phyloP scores from a whole-genome alignment of 2,113 vertebrate species.

The Eurypyga helias region DNA sequence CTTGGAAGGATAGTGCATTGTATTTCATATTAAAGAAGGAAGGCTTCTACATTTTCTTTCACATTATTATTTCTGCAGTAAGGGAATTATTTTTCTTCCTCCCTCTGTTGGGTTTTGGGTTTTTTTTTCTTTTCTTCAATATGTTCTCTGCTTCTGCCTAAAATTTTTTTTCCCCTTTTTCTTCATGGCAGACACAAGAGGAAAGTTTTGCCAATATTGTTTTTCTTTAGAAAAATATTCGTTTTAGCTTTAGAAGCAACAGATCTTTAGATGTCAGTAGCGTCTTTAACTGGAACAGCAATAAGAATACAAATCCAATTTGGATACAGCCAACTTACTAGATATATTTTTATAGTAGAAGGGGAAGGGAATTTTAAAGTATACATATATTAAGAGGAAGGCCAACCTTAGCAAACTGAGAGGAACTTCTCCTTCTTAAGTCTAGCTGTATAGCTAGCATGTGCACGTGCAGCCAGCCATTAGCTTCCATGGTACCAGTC shows the following conservation, averaged over 20 bases:
- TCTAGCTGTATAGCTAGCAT: neutral
- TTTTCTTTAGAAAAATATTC: too few relatives aligned
- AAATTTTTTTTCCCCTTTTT: neutral
- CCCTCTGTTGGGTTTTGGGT: neutral
- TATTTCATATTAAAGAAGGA: neutral
- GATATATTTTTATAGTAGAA: neutral
- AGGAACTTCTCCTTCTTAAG: neutral
- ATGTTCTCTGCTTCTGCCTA: neutral
- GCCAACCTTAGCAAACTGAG: neutral
- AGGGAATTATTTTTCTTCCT: neutral
- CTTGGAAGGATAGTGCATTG: neutral
- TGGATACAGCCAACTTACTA: neutral
- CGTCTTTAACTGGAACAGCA: neutral
- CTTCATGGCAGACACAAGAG: neutral
- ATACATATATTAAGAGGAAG: neutral
- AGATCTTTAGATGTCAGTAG: neutral
- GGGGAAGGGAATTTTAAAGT: neutral
- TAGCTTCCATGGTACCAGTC: neutral
- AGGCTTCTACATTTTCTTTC: neutral
- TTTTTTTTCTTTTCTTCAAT: neutral
- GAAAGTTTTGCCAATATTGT: neutral
- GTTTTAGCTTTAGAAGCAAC: neutral
- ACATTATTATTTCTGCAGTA: neutral
- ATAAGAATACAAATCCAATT: neutral
- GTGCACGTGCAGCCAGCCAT: neutral